Conservation (phyloP, 2,888 invertebrate species). For the Apamea monoglypha region DNA sequence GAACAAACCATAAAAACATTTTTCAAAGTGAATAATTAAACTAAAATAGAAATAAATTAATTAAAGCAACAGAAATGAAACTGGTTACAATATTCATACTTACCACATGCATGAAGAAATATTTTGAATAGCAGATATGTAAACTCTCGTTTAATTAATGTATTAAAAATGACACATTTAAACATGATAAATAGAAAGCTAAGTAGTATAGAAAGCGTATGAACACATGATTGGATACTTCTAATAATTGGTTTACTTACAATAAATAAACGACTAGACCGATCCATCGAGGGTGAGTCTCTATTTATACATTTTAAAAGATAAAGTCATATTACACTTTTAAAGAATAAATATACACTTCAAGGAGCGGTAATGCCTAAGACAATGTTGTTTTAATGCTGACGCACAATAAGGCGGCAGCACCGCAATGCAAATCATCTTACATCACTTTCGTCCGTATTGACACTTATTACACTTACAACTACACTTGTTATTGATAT, state of each 20-base stretch:
- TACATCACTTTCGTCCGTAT: not conserved
- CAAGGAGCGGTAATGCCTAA: not conserved
- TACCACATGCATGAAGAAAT: not conserved
- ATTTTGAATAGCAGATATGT: not conserved
- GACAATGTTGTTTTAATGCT: not conserved
- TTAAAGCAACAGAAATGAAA: not conserved
- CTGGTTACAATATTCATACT: not conserved
- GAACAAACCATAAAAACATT: not conserved
- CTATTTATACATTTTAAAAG: not conserved
- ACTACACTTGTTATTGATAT: too few relatives aligned
- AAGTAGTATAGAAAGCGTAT: too few relatives aligned
- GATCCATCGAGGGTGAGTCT: not conserved
- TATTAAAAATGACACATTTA: not conserved
- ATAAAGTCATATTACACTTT: not conserved
- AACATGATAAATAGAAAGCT: not conserved
- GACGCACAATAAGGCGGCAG: not conserved
- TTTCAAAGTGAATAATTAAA: not conserved
- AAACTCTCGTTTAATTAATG: not conserved
- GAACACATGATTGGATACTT: not conserved
- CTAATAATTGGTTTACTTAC: not conserved
- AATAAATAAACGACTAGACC: not conserved
- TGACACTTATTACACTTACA: too few relatives aligned
- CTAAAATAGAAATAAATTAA: not conserved
- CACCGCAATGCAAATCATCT: not conserved
- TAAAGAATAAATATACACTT: not conserved